Base-by-base conservation (phyloP, 1,140 invertebrate species). In the Agraylea sexmaculata region DNA sequence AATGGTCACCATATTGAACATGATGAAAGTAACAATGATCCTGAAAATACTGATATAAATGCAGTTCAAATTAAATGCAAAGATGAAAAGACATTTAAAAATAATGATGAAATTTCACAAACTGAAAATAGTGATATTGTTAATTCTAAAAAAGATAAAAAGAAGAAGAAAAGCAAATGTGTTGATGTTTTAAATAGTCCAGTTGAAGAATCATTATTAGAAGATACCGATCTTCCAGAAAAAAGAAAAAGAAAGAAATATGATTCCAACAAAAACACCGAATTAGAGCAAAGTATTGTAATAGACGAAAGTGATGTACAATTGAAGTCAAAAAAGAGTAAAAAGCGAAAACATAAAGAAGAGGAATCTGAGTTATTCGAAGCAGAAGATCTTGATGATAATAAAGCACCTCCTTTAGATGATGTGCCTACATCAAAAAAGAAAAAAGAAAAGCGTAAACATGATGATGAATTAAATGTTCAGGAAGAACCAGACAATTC, bases 141-240 rank as follows among this genome's bases (percentile, higher is more conserved):
- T 12, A 12, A 25, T 7, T 25, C 22, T 53, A 57, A 17, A 62
- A 50, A 37, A 37, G 40, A 20, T 28, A 37, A 34, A 27, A 34
- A 22, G 31, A 32, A 16, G 4, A 40, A 45, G 32, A 36, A n/a
- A n/a, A n/a, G n/a, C n/a, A n/a, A n/a, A n/a, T n/a, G n/a, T n/a
- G n/a, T n/a, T n/a, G n/a, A n/a, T n/a, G n/a, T n/a, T n/a, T n/a
- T n/a, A n/a, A n/a, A n/a, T n/a, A n/a, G n/a, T n/a, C n/a, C n/a
- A n/a, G n/a, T n/a, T n/a, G n/a, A n/a, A n/a, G n/a, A n/a, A n/a
- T n/a, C n/a, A n/a, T n/a, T n/a, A n/a, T n/a, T n/a, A n/a, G n/a
- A n/a, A n/a, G n/a, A n/a, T n/a, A n/a, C n/a, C n/a, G n/a, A n/a
- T n/a, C n/a, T n/a, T n/a, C n/a, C n/a, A n/a, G n/a, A n/a, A n/a